These are phyloP conservation scores for Mylabris phalerata DNA, from an alignment of 1,140 invertebrate species.

Conservation along the genomic window DNA sequence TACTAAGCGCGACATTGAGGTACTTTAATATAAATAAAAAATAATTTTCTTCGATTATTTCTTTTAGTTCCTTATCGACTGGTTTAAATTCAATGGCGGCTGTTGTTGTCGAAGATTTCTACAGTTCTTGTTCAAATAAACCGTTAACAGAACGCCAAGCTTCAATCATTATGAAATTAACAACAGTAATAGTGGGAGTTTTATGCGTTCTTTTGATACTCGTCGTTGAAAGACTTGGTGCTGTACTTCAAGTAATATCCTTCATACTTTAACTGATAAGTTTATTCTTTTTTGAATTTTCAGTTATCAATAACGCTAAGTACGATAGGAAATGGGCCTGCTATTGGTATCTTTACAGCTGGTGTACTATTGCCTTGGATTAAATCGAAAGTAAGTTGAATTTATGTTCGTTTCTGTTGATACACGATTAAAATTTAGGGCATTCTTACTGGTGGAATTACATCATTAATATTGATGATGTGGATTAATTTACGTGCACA, in stretches of 20 bases:
- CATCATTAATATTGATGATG: conserved; percentile 64
- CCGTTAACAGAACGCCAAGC: conserved; percentile 55
- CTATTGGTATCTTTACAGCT: conserved; percentile 71
- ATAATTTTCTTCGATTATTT: too few species aligned
- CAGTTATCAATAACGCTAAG: conserved; percentile 60
- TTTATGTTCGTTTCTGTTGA: not conserved
- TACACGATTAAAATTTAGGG: conserved; percentile 53
- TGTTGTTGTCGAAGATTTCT: conserved; percentile 77
- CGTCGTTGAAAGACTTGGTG: conserved; percentile 64
- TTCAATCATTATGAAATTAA: conserved; percentile 60
- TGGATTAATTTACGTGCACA: conserved; percentile 80
- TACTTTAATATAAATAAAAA: too few species aligned
- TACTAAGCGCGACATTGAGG: conserved; percentile 58
- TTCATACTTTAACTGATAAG: not conserved
- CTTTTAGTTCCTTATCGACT: conserved; percentile 77
- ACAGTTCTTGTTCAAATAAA: conserved; percentile 55
- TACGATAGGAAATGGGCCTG: conserved; percentile 65
- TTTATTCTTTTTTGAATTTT: conserved; percentile 2
- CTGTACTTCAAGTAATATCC: conserved; percentile 53
- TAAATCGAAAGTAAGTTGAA: conserved; percentile 53
- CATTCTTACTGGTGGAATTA: conserved; percentile 67
- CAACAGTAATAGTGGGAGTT: conserved; percentile 60
- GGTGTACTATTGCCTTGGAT: conserved; percentile 76
- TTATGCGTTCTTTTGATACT: conserved; percentile 62
- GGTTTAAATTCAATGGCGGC: conserved; percentile 88